Conservation (phyloP, 2,797 vertebrate genomes). For the Falco rusticolus region DNA sequence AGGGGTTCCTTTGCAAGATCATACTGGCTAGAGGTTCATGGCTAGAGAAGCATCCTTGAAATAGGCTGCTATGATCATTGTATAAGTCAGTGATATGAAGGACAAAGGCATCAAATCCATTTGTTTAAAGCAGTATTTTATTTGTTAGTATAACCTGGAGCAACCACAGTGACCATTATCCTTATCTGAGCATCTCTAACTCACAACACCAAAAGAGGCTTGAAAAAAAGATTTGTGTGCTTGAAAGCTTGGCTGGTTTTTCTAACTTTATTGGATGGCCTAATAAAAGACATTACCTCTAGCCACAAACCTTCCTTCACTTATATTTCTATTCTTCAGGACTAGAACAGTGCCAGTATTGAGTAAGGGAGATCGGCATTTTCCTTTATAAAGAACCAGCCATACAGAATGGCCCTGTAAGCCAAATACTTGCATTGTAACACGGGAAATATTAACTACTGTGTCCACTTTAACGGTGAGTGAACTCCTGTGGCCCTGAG, state of each 20-base stretch:
- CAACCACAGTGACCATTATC: neutral
- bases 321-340: neutral
- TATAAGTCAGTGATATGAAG: neutral
- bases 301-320: neutral
- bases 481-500: neutral
- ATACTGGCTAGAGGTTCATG: neutral
- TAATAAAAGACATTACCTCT: neutral
- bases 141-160: neutral
- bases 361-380: neutral
- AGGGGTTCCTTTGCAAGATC: neutral
- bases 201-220: neutral
- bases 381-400: neutral
- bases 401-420: neutral
- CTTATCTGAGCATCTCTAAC: slow-evolving; percentile 44
- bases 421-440: rapidly evolving
- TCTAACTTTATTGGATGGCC: neutral
- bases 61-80: neutral
- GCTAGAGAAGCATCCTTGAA: neutral
- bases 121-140: neutral
- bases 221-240: neutral
- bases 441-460: neutral
- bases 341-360: neutral
- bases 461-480: neutral
- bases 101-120: neutral
- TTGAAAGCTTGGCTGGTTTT: neutral